Conservation (phyloP, 2,113 vertebrate species). For the Grus americana region DNA sequence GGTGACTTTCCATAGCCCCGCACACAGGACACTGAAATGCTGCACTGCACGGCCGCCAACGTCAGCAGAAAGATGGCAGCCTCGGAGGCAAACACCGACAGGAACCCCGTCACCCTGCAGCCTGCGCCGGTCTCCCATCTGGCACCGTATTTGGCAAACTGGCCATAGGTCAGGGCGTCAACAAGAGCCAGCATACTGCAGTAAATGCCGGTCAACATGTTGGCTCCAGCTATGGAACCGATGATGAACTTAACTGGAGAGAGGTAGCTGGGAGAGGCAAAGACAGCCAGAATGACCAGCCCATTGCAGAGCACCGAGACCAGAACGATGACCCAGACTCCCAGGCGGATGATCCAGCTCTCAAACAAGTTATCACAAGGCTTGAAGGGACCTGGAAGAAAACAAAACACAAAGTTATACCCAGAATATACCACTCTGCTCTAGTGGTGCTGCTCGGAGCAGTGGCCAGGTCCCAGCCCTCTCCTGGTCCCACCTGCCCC, state of each 20-base stretch:
- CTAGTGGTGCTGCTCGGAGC: not conserved
- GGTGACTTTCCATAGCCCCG: constrained; percentile 81
- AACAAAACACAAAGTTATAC: not conserved
- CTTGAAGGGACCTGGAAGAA: constrained; percentile 89
- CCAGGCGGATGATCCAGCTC: constrained; percentile 92
- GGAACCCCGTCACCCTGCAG: constrained; percentile 89
- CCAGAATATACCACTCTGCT: not conserved
- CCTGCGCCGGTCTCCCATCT: constrained; percentile 87
- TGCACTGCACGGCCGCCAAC: constrained; percentile 88
- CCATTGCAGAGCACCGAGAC: constrained; percentile 86
- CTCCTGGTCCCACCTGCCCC: not conserved
- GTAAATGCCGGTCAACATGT: constrained; percentile 85
- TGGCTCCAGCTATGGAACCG: constrained; percentile 88
- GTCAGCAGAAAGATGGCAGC: constrained; percentile 88
- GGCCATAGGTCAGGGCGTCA: constrained; percentile 86
- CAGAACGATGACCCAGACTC: constrained; percentile 86
- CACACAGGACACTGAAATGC: constrained; percentile 82
- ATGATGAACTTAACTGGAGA: constrained; percentile 88
- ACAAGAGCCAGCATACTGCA: constrained; percentile 86
- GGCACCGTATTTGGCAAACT: constrained; percentile 84
- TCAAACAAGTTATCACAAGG: constrained; percentile 92
- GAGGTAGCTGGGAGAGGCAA: constrained; percentile 81
- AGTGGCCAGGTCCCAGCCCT: not conserved
- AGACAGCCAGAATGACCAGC: constrained; percentile 85
- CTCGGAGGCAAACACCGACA: constrained; percentile 88